phyloP scores from a whole-genome alignment of 2,113 vertebrate species.

The Pangasianodon gigas region DNA sequence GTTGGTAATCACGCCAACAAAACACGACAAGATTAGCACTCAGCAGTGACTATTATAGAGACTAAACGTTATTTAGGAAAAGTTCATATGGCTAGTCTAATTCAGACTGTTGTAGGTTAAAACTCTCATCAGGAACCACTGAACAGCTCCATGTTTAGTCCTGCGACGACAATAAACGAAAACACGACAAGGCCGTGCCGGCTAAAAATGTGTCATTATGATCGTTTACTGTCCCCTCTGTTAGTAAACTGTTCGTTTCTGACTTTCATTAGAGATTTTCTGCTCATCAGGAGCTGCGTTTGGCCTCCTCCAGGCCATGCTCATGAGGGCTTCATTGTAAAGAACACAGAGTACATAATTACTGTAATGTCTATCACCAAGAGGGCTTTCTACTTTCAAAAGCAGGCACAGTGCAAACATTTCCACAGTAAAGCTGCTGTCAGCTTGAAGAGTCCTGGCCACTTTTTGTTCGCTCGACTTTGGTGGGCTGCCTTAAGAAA shows the following conservation, averaged over 20 bases:
- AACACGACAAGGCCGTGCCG: slow-evolving; percentile 31
- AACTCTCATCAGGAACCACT: slow-evolving; percentile 26
- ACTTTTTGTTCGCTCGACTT: slow-evolving; percentile 55
- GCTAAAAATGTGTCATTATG: slow-evolving; percentile 42
- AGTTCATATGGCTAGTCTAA: background rate
- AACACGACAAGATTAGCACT: background rate
- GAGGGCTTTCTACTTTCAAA: slow-evolving; percentile 60
- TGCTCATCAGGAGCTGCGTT: slow-evolving; percentile 32
- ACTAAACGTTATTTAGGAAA: slow-evolving; percentile 17
- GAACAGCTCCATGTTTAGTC: slow-evolving; percentile 35
- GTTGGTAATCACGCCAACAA: background rate
- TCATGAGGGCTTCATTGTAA: slow-evolving; percentile 33
- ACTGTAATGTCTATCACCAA: slow-evolving; percentile 61
- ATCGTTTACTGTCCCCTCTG: slow-evolving; percentile 10
- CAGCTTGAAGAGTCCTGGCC: slow-evolving; percentile 31
- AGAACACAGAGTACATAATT: slow-evolving; percentile 52
- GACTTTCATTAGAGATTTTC: slow-evolving; percentile 34
- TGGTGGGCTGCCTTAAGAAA: slow-evolving; percentile 65
- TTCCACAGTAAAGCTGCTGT: slow-evolving; percentile 57
- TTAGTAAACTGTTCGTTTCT: slow-evolving; percentile 35
- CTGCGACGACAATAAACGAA: slow-evolving; percentile 20
- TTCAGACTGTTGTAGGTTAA: slow-evolving; percentile 33
- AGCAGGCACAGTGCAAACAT: slow-evolving; percentile 63
- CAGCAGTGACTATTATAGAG: background rate
- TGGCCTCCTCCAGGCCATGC: slow-evolving; percentile 31